These are phyloP conservation scores for Actinia tenebrosa DNA, from an alignment of 64 coral and sea anemone genomes.

Conservation along the genomic window DNA sequence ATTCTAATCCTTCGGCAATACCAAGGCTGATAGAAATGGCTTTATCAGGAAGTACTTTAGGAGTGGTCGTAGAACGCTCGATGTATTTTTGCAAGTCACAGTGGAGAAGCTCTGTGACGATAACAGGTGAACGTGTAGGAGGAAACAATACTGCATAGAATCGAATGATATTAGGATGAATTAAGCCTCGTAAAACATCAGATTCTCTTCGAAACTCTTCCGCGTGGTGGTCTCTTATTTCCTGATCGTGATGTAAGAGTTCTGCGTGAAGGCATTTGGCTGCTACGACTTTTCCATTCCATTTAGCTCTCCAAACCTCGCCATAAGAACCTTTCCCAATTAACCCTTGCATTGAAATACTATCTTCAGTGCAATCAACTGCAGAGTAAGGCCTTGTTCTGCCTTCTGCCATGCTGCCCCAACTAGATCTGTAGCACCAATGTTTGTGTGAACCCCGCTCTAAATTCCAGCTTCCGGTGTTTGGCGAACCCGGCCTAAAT, in stretches of 20 bases:
- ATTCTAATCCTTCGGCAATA: constrained; percentile 67
- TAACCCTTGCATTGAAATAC: constrained; percentile 6
- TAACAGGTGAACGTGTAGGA: constrained; percentile 45
- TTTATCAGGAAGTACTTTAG: constrained; percentile 44
- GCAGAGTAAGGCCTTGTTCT: constrained; percentile 1
- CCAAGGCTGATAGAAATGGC: constrained; percentile 55
- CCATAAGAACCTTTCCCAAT: constrained; percentile 84
- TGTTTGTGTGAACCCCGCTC: background rate
- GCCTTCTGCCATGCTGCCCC: background rate
- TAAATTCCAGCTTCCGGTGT: background rate
- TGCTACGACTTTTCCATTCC: constrained; percentile 57
- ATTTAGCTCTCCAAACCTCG: constrained; percentile 61
- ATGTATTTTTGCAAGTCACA: constrained; percentile 72
- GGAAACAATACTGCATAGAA: constrained; percentile 73
- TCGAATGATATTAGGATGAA: constrained; percentile 76
- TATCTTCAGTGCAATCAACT: background rate
- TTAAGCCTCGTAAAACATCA: constrained; percentile 40
- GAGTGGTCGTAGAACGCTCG: constrained; percentile 33
- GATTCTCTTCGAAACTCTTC: constrained; percentile 69
- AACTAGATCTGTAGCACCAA: background rate
- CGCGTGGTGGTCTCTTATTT: constrained; percentile 49
- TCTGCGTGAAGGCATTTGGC: constrained; percentile 60
- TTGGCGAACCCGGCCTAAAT: no score
- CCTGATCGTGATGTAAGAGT: constrained; percentile 40
- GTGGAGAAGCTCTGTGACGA: constrained; percentile 68